Percentiles rank a stretch among this genome's conserved stretches.
Conservation (phyloP, 1,140 invertebrate genomes). For the Potamilus streckersoni region DNA sequence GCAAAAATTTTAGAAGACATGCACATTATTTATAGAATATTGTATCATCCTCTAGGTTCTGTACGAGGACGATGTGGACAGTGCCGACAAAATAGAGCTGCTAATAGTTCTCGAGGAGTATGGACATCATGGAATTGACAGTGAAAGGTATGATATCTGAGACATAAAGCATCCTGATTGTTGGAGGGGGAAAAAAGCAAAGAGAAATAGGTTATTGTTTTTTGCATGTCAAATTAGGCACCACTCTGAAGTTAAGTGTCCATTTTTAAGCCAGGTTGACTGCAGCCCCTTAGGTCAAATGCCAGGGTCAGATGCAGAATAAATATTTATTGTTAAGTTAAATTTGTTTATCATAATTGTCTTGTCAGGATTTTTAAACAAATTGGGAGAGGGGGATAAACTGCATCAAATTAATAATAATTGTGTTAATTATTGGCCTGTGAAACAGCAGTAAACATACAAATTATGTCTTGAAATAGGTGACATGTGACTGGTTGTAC, state of each 20-base stretch:
- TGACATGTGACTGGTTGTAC: no score
- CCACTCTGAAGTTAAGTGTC: background rate
- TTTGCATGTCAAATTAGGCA: background rate
- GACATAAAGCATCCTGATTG: background rate
- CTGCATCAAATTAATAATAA: no score
- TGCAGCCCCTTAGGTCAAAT: background rate
- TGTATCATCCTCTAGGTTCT: constrained; percentile 12
- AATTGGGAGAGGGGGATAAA: no score
- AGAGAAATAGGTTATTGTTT: background rate
- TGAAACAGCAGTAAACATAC: no score
- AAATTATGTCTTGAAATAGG: no score
- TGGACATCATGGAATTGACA: constrained; percentile 21
- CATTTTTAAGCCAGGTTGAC: background rate
- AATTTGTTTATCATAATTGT: no score
- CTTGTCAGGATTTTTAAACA: no score
- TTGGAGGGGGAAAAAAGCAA: background rate
- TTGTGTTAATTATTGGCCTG: no score
- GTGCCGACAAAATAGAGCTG: constrained; percentile 18
- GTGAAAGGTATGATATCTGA: constrained; percentile 10
- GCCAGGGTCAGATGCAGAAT: background rate
- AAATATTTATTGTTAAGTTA: background rate
- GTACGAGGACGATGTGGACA: constrained; percentile 19
- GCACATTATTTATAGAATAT: no score
- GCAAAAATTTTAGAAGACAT: no score
- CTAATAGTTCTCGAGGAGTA: constrained; percentile 26